phyloP scores from a whole-genome alignment of 2,797 vertebrate species.

The Halcyon smyrnensis region DNA sequence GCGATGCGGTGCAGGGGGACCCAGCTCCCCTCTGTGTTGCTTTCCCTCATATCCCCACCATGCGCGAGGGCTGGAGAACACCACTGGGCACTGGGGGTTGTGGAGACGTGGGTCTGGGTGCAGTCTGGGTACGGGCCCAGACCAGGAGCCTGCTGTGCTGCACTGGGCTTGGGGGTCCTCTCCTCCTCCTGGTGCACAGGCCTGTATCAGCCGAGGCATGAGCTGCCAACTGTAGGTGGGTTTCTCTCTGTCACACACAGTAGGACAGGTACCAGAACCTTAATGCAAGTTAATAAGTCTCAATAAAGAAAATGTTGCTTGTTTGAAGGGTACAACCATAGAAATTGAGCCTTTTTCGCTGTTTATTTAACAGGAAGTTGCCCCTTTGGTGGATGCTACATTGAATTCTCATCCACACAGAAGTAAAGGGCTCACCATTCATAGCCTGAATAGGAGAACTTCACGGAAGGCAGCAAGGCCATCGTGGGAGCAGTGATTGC shows the following conservation, averaged over 20 bases:
- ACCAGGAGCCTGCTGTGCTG: not conserved
- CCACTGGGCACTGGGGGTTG: not conserved
- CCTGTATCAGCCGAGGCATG: not conserved
- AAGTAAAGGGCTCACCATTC: not conserved
- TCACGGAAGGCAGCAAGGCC: not conserved
- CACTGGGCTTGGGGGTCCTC: not conserved
- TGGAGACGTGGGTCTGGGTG: not conserved
- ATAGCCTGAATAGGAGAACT: not conserved
- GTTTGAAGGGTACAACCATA: not conserved
- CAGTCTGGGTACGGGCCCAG: not conserved
- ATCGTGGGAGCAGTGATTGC: not conserved
- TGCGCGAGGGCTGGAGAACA: fast-evolving
- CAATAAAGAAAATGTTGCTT: not conserved
- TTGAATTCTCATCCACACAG: not conserved
- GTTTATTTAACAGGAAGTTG: not conserved
- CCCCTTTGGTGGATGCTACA: not conserved
- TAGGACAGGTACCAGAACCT: not conserved
- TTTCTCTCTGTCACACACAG: not conserved
- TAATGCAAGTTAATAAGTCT: not conserved
- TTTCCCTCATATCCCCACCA: not conserved
- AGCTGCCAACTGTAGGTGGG: fast-evolving
- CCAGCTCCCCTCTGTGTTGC: not conserved
- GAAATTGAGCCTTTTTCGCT: not conserved
- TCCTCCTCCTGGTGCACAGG: not conserved
- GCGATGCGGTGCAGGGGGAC: not conserved